Base-by-base conservation (phyloP, 2,888 invertebrate genomes). In the Panopea generosa region DNA sequence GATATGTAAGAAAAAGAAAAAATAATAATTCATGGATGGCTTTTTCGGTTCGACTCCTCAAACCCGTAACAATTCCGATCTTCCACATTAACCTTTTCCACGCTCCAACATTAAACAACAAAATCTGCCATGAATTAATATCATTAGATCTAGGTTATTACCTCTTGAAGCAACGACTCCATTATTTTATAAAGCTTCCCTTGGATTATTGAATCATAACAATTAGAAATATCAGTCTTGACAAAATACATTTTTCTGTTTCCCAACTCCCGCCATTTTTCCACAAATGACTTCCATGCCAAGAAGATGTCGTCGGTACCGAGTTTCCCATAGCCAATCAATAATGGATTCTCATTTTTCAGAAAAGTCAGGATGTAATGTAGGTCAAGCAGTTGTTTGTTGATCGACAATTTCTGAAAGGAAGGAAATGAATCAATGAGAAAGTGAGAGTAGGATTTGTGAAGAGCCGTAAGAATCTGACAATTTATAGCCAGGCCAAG, bases 171-270 rank as follows among this genome's bases (percentile, higher is more conserved):
- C 26, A 88, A 68, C n/a, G 61, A 61, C 9, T 77, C 66, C 38
- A 91, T 50, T 4, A 91, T 86, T 22, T 67, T 24, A 50, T 73
- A 84, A 4, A 91, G 69, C 40, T 86, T 86, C 18, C 83, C 63
- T 52, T 86, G 89, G 22, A 79, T 59, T 9, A 91, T 90, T 18
- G 88, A 83, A 75, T 91, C 90, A 82, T 85, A 91, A 62, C 91
- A 91, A 26, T 84, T 84, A 45, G 84, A 77, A 53, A 91, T 88
- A 74, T 91, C 91, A 6, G 87, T 84, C 73, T 91, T 91, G 27
- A 90, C 90, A 84, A 91, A 91, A 72, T 88, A 91, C 40, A 91
- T 73, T n/a, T n/a, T n/a, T 1, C 63, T 57, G n/a, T 66, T 56
- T 3, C 69, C 74, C 6, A 16, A 14, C 6, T 45, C 40, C 47